Conservation (phyloP, 2,797 vertebrate species). For the Erpetoichthys calabaricus region DNA sequence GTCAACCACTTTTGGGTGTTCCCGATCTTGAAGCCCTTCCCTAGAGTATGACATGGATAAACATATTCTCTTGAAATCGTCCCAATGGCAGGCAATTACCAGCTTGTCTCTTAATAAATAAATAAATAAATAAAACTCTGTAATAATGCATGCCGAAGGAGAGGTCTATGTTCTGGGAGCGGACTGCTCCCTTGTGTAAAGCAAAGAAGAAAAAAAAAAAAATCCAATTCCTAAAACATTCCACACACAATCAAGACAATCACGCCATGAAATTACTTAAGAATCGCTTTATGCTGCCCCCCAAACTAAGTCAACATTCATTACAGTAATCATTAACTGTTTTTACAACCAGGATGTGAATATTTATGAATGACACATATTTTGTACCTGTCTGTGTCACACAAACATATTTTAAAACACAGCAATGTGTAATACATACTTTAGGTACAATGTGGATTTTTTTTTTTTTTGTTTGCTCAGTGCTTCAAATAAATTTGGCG, state of each 20-base stretch:
- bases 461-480: too few relatives aligned
- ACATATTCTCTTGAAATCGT: slow-evolving; percentile 86
- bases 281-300: slow-evolving; percentile 16
- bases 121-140: slow-evolving; percentile 41
- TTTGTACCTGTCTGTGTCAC: slow-evolving; percentile 33
- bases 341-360: slow-evolving; percentile 22
- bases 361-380: slow-evolving; percentile 40
- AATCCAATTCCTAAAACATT: slow-evolving; percentile 51
- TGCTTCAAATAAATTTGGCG: too few relatives aligned
- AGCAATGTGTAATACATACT: slow-evolving; percentile 15
- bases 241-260: slow-evolving; percentile 28
- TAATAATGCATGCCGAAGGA: slow-evolving; percentile 90
- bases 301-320: slow-evolving; percentile 47
- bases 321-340: slow-evolving; percentile 55
- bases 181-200: slow-evolving; percentile 61
- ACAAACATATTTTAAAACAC: slow-evolving; percentile 22
- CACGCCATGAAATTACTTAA: slow-evolving; percentile 38
- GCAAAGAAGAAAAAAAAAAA: slow-evolving; percentile 43
- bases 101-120: slow-evolving; percentile 67
- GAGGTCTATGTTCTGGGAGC: slow-evolving; percentile 65
- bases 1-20: slow-evolving; percentile 70
- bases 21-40: slow-evolving; percentile 58
- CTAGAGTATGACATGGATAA: slow-evolving; percentile 65
- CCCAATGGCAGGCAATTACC: slow-evolving; percentile 86
- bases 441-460: slow-evolving; percentile 26